Evolutionary conservation across 2,797 vertebrate species (phyloP).

Genomic region (Clarias fuscus): DNA sequence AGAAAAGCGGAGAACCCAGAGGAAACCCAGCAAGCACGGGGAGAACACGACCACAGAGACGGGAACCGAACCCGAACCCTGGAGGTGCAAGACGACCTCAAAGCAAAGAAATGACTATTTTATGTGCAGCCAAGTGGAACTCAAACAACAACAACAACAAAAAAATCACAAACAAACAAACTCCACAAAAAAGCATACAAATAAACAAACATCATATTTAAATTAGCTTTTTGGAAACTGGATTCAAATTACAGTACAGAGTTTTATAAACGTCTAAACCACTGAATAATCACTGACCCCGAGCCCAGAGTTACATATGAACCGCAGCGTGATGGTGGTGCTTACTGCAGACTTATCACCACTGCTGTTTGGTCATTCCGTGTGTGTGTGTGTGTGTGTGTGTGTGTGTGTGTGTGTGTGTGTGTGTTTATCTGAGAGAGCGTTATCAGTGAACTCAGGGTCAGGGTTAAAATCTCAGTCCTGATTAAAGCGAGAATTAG

Average conservation of each 20-base stretch:
- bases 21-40: no score
- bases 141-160: background rate
- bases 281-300: no score
- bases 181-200: background rate
- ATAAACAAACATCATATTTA: background rate
- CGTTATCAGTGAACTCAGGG: background rate
- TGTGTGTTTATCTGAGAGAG: background rate
- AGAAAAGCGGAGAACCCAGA: no score
- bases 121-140: background rate
- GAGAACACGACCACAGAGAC: no score
- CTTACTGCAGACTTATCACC: background rate
- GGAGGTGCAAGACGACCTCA: no score
- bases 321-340: background rate
- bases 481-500: background rate
- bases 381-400: constrained; percentile 9
- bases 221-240: background rate
- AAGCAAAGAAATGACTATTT: no score
- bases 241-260: background rate
- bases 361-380: background rate
- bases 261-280: background rate
- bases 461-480: constrained; percentile 7
- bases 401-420: background rate
- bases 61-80: no score
- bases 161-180: no score
- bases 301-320: no score